Evolutionary conservation across 2,888 invertebrate genomes (phyloP), one percentile per base, ranked within the genome.

Genomic region (Euzetes globulus): DNA sequence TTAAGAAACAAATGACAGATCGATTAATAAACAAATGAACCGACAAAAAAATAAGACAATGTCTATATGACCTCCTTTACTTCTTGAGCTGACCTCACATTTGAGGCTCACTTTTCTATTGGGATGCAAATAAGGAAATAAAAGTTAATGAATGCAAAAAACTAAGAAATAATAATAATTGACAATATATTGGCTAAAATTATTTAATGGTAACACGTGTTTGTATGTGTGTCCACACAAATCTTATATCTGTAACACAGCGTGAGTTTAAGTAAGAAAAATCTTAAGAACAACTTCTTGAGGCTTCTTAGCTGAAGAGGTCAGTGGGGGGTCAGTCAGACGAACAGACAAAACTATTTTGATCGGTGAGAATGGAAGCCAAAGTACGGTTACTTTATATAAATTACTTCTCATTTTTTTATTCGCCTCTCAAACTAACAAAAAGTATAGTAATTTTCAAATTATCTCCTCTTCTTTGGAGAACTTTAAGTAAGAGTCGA

Each of bases 181-280:
- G 15, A 60, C 15, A 22, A 60, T 60, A 22, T 60, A 60, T 60
- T 60, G 41, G 11, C n/a, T 19, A 68, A 70, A 47, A 70, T 70
- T 25, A 45, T 70, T 70, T 37, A 47, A 45, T 70, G 47, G 47
- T 7, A 41, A 70, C 70, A 70, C 47, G 70, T 70, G 70, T 70
- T 41, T 52, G 19, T 52, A 1, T 65, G 63, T 70, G 47, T 70
- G 70, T 70, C 70, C 70, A 47, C 47, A 70, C 70, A 70, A 22
- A 47, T 41, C 70, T 70, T 47, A 47, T 70, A 70, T 70, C 47
- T 70, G 70, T 70, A 70, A 70, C 70, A 47, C 70, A 47, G 70
- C 70, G 70, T 45, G 70, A 70, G 47, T 25, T 47, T 25, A 45
- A 70, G 37, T 55, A 55, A 55, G 22, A 55, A 55, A 55, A 19